Evolutionary conservation across 2,888 invertebrate genomes (phyloP).

Genomic region (Deilephila elpenor): DNA sequence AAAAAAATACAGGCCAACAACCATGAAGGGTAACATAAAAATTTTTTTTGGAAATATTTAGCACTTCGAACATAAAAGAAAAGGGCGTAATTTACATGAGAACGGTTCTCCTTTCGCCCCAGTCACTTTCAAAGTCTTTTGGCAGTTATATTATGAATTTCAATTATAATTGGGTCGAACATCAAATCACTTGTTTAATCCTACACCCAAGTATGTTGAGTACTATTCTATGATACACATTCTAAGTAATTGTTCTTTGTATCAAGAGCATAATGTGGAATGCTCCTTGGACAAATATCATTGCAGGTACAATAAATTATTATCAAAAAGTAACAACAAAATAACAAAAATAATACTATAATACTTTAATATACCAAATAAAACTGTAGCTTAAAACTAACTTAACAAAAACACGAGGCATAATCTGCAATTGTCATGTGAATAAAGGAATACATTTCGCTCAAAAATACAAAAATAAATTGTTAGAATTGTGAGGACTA

Average conservation of each 20-base stretch:
- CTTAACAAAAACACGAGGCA: conserved; percentile 39
- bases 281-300: conserved; percentile 4
- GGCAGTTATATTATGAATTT: too few relatives aligned
- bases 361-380: conserved; percentile 58
- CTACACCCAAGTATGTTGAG: neutral
- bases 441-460: conserved; percentile 6
- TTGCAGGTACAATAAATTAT: conserved; percentile 41
- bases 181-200: too few relatives aligned
- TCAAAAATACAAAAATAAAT: conserved; percentile 19
- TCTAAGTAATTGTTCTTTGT: conserved; percentile 24
- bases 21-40: too few relatives aligned
- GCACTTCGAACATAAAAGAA: too few relatives aligned
- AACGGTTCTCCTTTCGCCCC: too few relatives aligned
- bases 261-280: neutral
- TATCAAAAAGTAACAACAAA: conserved; percentile 38
- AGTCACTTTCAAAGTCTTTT: too few relatives aligned
- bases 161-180: too few relatives aligned
- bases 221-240: neutral
- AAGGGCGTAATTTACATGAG: too few relatives aligned
- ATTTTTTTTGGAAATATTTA: too few relatives aligned
- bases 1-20: too few relatives aligned
- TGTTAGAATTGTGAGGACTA: conserved; percentile 23
- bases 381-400: conserved; percentile 47
- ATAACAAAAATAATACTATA: conserved; percentile 49
- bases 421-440: conserved; percentile 31